Evolutionary conservation across 2,113 vertebrate species (phyloP).

Genomic region (Acrocephalus arundinaceus): DNA sequence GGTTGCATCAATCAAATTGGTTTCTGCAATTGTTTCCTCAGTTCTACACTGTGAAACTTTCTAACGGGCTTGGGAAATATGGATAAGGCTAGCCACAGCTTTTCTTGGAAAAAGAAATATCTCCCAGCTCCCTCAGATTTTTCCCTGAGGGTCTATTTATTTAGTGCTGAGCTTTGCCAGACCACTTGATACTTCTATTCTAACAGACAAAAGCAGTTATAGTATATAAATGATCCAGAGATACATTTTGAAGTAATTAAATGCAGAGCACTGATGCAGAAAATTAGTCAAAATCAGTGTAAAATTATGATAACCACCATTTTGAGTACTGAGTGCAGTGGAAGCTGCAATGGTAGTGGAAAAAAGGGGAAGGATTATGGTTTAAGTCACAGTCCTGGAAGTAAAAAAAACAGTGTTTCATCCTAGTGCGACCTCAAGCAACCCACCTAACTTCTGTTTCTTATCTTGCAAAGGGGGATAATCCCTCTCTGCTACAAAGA

Average conservation of each 20-base stretch:
- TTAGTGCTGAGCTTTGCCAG: slow-evolving; percentile 54
- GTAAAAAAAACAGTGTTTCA: not conserved
- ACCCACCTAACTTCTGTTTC: not conserved
- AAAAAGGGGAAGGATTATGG: not conserved
- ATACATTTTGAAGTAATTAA: slow-evolving; percentile 56
- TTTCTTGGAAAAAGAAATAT: slow-evolving; percentile 1
- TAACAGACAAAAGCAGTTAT: slow-evolving; percentile 9
- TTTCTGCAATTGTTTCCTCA: slow-evolving; percentile 12
- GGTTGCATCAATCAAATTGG: not conserved
- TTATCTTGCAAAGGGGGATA: not conserved
- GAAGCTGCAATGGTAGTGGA: not conserved
- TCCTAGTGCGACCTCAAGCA: rapidly evolving
- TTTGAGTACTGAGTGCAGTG: not conserved
- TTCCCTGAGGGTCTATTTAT: slow-evolving; percentile 27
- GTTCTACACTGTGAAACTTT: not conserved
- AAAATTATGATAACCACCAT: slow-evolving; percentile 26
- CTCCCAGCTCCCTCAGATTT: not conserved
- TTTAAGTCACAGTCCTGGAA: not conserved
- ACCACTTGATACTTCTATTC: slow-evolving; percentile 23
- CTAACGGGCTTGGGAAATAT: not conserved
- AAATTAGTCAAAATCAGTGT: slow-evolving; percentile 55
- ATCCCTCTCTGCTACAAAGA: not conserved
- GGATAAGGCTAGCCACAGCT: not conserved
- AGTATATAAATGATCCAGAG: slow-evolving; percentile 18
- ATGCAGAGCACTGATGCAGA: slow-evolving; percentile 16